phyloP scores from a whole-genome alignment of 53 echinoderm and acorn worm species.

The Mesocentrotus franciscanus region DNA sequence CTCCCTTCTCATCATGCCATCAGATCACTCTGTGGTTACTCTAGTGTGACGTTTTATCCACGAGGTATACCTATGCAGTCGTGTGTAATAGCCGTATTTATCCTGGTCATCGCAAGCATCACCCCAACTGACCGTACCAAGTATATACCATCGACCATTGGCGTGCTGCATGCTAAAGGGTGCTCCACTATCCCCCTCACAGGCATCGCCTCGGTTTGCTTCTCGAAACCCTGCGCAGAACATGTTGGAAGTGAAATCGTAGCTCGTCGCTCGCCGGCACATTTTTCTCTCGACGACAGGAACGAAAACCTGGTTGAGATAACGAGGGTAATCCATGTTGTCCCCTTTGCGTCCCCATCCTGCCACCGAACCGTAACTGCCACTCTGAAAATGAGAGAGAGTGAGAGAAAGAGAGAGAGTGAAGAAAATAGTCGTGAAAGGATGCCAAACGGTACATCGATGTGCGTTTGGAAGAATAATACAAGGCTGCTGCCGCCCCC shows the following conservation, averaged over 20 bases:
- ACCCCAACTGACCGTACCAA: slow-evolving; percentile 96
- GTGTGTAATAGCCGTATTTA: slow-evolving; percentile 90
- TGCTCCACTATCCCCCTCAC: slow-evolving; percentile 89
- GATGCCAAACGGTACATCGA: no score
- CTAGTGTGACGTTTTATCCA: slow-evolving; percentile 81
- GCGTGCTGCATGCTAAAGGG: slow-evolving; percentile 73
- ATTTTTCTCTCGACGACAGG: slow-evolving; percentile 75
- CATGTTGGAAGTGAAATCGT: slow-evolving; percentile 81
- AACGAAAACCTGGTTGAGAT: slow-evolving; percentile 79
- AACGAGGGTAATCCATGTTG: slow-evolving; percentile 69
- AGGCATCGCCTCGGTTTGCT: slow-evolving; percentile 79
- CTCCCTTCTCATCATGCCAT: not conserved
- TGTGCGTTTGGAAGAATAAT: no score
- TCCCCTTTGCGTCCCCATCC: slow-evolving; percentile 76
- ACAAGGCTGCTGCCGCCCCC: no score
- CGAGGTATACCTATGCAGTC: slow-evolving; percentile 76
- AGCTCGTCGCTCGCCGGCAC: slow-evolving; percentile 73
- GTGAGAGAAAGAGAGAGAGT: not conserved
- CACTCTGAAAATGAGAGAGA: not conserved
- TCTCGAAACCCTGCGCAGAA: slow-evolving; percentile 86
- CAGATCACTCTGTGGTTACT: slow-evolving; percentile 39
- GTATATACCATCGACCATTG: slow-evolving; percentile 78
- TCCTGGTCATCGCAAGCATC: slow-evolving; percentile 80
- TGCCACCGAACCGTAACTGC: slow-evolving; percentile 69
- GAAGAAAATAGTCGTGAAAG: not conserved